These are phyloP conservation scores for Arenaria interpres DNA, from an alignment of 2,113 vertebrate species.

Conservation along the genomic window DNA sequence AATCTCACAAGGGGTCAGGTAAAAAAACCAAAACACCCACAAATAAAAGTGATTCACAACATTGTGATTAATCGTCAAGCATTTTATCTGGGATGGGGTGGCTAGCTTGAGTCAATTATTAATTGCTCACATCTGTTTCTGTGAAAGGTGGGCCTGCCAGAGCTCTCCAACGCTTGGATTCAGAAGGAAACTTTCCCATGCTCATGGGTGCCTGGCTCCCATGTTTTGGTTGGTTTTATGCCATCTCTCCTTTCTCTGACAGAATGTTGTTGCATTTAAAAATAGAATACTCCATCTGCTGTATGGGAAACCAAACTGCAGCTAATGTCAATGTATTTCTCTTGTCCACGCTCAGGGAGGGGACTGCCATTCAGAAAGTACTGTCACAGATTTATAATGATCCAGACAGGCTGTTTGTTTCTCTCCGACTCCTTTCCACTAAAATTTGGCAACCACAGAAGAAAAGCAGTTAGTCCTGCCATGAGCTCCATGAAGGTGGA, in stretches of 20 bases:
- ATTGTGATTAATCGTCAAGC: neutral
- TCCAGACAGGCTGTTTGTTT: neutral
- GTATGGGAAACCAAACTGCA: neutral
- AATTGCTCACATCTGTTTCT: conserved; percentile 16
- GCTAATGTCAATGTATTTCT: neutral
- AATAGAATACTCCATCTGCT: conserved; percentile 42
- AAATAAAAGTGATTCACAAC: neutral
- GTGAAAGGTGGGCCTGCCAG: neutral
- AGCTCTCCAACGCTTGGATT: neutral
- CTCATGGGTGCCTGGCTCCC: neutral
- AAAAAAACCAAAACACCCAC: neutral
- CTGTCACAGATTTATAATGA: neutral
- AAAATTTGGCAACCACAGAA: neutral
- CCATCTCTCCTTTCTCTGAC: neutral
- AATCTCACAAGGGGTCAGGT: neutral
- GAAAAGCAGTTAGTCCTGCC: neutral
- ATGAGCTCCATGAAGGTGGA: neutral
- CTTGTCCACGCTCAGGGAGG: neutral
- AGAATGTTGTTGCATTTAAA: neutral
- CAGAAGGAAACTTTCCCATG: conserved; percentile 8
- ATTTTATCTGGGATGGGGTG: neutral
- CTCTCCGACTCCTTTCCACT: neutral
- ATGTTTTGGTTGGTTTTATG: neutral
- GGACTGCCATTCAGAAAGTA: neutral
- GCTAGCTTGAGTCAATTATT: neutral